Evolutionary conservation across 2,797 vertebrate species (phyloP).

Genomic region (Tragelaphus eurycerus): DNA sequence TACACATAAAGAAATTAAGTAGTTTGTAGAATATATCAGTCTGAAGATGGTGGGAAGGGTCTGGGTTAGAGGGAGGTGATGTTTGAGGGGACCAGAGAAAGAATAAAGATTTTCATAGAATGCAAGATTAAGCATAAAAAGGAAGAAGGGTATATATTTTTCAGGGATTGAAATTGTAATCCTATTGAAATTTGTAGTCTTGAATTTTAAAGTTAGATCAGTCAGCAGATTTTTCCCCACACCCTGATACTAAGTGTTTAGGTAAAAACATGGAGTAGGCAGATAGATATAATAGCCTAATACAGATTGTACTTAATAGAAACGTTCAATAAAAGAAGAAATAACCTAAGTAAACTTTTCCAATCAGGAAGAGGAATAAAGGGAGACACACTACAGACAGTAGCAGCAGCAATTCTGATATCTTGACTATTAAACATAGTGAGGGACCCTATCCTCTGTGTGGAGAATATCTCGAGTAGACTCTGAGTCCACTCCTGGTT

Average conservation of each 20-base stretch:
- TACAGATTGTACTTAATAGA: neutral
- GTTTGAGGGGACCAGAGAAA: neutral
- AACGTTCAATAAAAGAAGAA: neutral
- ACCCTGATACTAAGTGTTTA: neutral
- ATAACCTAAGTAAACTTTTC: neutral
- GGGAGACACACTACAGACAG: neutral
- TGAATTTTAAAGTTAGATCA: neutral
- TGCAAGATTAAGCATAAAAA: neutral
- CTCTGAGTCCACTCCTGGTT: neutral
- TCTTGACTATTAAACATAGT: fast-evolving
- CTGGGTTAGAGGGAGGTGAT: neutral
- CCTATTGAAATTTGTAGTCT: neutral
- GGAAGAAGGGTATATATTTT: neutral
- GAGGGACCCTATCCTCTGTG: fast-evolving
- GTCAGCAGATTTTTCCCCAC: neutral
- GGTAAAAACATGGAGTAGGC: neutral
- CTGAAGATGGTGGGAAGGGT: neutral
- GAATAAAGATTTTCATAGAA: neutral
- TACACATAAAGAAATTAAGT: neutral
- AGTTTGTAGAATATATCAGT: neutral
- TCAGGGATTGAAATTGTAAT: neutral
- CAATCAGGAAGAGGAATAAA: neutral
- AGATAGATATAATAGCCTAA: neutral
- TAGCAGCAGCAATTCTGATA: neutral
- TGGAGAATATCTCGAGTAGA: neutral